Evolutionary conservation across 2,888 invertebrate genomes (phyloP).

Genomic region (Hartigia nigra): DNA sequence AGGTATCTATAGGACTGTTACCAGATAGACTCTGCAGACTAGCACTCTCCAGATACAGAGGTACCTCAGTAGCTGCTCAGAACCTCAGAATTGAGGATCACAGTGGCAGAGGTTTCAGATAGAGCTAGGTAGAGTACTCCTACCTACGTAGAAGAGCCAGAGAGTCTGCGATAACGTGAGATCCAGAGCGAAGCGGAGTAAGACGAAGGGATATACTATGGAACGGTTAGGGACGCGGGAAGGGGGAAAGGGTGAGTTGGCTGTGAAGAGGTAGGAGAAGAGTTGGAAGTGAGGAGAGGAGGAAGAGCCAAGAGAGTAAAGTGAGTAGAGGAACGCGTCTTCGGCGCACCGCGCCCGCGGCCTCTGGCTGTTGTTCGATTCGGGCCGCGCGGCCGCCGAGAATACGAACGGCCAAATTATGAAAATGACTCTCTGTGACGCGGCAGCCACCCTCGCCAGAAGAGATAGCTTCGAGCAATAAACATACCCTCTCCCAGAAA

Average conservation of each 20-base stretch:
- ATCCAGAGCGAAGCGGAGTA: background rate
- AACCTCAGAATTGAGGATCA: background rate
- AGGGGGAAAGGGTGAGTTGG: constrained; percentile 14
- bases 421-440: constrained; percentile 70
- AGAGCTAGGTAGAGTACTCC: background rate
- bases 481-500: constrained; percentile 55
- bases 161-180: constrained; percentile 5
- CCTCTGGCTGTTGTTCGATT: constrained; percentile 68
- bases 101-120: background rate
- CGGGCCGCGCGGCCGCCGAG: constrained; percentile 67
- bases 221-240: constrained; percentile 1
- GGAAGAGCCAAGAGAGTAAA: constrained; percentile 26
- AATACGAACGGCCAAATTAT: constrained; percentile 74
- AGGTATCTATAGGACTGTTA: background rate
- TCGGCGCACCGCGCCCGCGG: constrained; percentile 57
- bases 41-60: background rate
- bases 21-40: background rate
- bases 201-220: constrained; percentile 6
- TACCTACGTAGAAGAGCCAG: constrained; percentile 1
- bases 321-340: constrained; percentile 26
- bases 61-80: background rate
- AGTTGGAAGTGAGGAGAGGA: background rate
- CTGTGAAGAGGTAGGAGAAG: constrained; percentile 22
- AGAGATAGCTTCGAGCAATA: constrained; percentile 65
- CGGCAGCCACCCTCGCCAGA: constrained; percentile 62